phyloP scores from a whole-genome alignment of 1,140 invertebrate species.

The honey bee (Apis mellifera) region DNA sequence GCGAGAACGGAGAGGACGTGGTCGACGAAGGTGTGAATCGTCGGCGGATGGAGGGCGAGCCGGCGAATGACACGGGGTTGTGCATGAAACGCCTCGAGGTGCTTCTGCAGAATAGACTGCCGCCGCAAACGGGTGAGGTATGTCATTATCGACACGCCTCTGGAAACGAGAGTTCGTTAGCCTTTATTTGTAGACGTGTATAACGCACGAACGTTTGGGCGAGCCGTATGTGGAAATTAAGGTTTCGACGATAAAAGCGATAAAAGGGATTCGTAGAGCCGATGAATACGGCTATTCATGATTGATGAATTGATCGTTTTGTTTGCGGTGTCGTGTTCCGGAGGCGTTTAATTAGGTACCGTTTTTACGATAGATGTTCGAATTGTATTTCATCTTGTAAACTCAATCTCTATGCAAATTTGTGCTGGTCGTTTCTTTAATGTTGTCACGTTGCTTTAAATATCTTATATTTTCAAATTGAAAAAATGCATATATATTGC shows the following conservation, averaged over 20 bases:
- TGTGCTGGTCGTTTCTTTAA: too few species aligned
- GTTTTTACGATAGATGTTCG: too few species aligned
- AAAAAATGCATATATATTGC: too few species aligned
- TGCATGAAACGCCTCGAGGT: constrained; percentile 76
- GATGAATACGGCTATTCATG: constrained; percentile 16
- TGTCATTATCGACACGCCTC: constrained; percentile 15
- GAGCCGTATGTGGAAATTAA: neutral
- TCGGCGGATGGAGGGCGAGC: constrained; percentile 9
- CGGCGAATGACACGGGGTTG: constrained; percentile 25
- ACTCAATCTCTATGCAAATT: too few species aligned
- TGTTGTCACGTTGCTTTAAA: too few species aligned
- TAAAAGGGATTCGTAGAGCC: constrained; percentile 14
- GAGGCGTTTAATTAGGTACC: neutral
- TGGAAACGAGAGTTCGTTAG: neutral
- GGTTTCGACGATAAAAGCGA: neutral
- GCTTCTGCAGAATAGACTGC: constrained; percentile 68
- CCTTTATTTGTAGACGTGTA: neutral
- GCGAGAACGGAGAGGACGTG: neutral
- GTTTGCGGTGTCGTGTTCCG: neutral
- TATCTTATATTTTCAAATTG: too few species aligned
- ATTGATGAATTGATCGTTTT: constrained; percentile 9
- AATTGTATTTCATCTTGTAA: too few species aligned
- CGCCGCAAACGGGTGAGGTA: constrained; percentile 68
- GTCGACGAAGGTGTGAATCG: neutral
- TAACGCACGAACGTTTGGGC: neutral